Evolutionary conservation across 1,140 invertebrate species (phyloP), one percentile per base, ranked within the genome.

Genomic region (Pseudobourletiella spinata): DNA sequence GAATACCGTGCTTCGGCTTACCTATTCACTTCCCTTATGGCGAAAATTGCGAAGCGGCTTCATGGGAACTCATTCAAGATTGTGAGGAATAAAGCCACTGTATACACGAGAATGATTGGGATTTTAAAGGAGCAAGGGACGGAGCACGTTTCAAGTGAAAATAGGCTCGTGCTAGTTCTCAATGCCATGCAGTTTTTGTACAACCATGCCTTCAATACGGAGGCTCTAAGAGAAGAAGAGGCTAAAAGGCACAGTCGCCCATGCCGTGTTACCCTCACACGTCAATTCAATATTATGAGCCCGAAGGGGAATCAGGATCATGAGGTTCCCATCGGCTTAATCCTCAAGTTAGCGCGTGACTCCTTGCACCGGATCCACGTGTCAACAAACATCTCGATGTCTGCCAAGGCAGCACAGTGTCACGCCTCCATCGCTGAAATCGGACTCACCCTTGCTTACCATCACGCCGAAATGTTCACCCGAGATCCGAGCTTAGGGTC

Each of bases 21-120:
- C 24, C 28, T 69, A 8, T 44, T 69, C 11, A 69, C 64, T 0
- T 64, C 61, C 4, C 48, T 69, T 3, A 60, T 69, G 52, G 59
- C 61, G 1, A 61, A 56, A 59, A 39, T 66, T 24, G 25, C 32
- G 3, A 3, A 30, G 4, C 56, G 50, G 25, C 25, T 61, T 15
- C 61, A 57, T 6, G 42, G 14, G 4, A 24, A 51, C 46, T 30
- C 54, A 30, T 48, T 65, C 18, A 44, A 46, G 26, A 25, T 48
- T 25, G 46, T 48, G 8, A 11, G 46, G 3, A 30, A 46, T 20
- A 63, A 39, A 26, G 14, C 50, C 11, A 25, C 26, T 18, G 24
- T 60, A 11, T 65, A 61, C 18, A 6, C 57, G 1, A 61, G 51
- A 25, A 15, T 66, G 0, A n/a, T 65, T 20, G 42, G 42, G 15